A percentile compares a stretch with the other conserved stretches of the same genome.
phyloP scores from a whole-genome alignment of 2,888 invertebrate species.

The Athetis lepigone region DNA sequence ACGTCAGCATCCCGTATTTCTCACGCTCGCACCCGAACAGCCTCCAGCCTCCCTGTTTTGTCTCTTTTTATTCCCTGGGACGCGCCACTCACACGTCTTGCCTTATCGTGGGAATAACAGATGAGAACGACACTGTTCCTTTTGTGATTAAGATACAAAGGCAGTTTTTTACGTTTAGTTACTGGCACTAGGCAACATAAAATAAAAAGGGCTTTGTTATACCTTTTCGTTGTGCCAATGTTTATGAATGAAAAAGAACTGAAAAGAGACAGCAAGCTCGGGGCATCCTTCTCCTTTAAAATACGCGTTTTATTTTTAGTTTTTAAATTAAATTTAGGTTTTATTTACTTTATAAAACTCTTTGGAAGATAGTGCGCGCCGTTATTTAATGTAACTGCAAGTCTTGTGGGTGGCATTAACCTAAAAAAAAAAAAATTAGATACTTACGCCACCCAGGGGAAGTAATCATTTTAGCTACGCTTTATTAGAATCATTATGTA shows the following conservation, averaged over 20 bases:
- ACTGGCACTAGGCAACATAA: not conserved
- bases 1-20: conserved; percentile 87
- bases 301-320: conserved; percentile 33
- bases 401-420: no score
- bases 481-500: no score
- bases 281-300: conserved; percentile 8
- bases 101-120: conserved; percentile 68
- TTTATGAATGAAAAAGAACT: not conserved
- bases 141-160: conserved; percentile 45
- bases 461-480: no score
- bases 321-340: no score
- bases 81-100: conserved; percentile 71
- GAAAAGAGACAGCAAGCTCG: conserved; percentile 25
- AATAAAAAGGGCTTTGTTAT: conserved; percentile 1
- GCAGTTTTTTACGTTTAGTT: conserved; percentile 30
- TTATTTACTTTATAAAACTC: no score
- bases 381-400: no score
- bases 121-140: conserved; percentile 55
- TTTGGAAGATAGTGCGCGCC: no score
- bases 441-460: no score
- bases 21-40: conserved; percentile 85
- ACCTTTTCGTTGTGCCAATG: conserved; percentile 1
- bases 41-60: conserved; percentile 74
- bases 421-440: no score
- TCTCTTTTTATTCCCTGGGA: conserved; percentile 80